Evolutionary conservation across 2,888 invertebrate genomes (phyloP).

Genomic region (Digitonthophagus gazella): DNA sequence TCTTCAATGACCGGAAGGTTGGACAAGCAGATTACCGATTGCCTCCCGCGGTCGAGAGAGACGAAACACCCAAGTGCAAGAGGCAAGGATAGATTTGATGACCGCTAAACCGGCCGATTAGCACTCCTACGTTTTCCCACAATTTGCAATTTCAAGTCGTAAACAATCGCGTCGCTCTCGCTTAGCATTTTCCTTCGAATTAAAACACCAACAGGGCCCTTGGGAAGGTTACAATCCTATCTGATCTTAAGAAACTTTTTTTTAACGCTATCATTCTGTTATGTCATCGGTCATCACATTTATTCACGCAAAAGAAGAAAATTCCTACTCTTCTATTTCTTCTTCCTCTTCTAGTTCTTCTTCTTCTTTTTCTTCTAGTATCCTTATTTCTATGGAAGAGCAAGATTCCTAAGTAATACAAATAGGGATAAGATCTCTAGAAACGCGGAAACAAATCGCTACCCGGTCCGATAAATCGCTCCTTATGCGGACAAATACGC

Average conservation of each 20-base stretch:
- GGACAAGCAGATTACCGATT: not conserved
- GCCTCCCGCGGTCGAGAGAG: not conserved
- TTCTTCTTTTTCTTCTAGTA: no score
- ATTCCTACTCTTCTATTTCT: no score
- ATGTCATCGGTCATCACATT: not conserved
- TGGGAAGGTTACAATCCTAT: not conserved
- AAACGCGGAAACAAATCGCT: not conserved
- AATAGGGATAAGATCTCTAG: not conserved
- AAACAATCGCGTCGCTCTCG: not conserved
- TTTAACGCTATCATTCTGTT: not conserved
- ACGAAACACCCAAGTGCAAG: not conserved
- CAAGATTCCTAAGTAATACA: not conserved
- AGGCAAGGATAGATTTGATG: not conserved
- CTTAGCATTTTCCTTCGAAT: not conserved
- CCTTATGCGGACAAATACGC: not conserved
- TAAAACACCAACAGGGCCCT: not conserved
- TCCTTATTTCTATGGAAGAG: no score
- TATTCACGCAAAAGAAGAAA: no score
- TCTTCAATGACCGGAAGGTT: not conserved
- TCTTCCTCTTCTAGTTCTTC: no score
- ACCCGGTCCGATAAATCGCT: not conserved
- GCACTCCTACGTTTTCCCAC: not conserved
- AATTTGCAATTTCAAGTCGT: not conserved
- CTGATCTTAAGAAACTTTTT: not conserved
- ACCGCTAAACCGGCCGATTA: not conserved